phyloP scores from a whole-genome alignment of 2,113 vertebrate genomes.

The Bubo bubo region DNA sequence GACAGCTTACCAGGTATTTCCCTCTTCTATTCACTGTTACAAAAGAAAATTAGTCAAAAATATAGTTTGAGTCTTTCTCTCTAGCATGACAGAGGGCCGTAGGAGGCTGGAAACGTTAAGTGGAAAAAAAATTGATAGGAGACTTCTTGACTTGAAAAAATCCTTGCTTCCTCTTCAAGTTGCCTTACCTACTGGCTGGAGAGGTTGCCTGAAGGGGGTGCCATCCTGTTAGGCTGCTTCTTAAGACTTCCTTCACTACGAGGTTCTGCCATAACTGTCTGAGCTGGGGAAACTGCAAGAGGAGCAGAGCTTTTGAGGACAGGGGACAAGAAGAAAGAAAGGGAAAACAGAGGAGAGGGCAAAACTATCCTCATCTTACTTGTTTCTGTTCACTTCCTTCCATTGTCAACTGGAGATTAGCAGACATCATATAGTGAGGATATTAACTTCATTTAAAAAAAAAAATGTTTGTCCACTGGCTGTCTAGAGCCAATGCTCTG shows the following conservation, averaged over 20 bases:
- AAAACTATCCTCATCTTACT: not conserved
- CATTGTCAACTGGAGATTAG: not conserved
- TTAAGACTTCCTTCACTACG: not conserved
- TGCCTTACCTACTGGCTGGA: not conserved
- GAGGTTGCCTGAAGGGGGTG: not conserved
- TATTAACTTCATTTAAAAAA: not conserved
- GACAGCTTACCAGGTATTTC: not conserved
- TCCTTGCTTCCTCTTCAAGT: not conserved
- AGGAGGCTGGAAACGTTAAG: not conserved
- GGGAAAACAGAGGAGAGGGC: not conserved
- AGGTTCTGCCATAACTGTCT: not conserved
- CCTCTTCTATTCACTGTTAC: not conserved
- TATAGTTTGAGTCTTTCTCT: not conserved
- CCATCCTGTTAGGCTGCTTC: not conserved
- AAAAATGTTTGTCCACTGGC: not conserved
- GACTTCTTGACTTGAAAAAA: not conserved
- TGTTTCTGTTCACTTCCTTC: not conserved
- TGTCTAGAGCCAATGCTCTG: not conserved
- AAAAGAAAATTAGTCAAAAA: not conserved
- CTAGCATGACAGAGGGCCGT: not conserved
- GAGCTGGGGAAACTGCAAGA: not conserved
- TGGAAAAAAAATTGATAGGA: not conserved
- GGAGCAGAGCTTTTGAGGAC: not conserved
- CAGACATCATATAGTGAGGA: not conserved
- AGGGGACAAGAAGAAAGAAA: not conserved